Conservation (phyloP, 1,140 invertebrate genomes). For the Aradophagus sp. region DNA sequence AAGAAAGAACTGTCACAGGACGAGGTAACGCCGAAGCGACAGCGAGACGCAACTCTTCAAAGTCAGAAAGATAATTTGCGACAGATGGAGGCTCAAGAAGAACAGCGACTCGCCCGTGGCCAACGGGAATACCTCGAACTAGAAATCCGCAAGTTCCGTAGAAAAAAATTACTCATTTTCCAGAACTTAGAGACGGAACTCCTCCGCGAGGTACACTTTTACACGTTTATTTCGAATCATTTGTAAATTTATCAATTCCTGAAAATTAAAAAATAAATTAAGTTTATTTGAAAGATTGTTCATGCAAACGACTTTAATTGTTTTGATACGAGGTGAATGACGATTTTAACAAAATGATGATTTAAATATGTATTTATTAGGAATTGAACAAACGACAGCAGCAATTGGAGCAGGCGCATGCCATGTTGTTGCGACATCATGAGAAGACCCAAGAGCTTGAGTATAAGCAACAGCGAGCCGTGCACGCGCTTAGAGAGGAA, state of each 20-base stretch:
- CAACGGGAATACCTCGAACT: constrained; percentile 94
- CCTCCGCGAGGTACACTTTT: constrained; percentile 83
- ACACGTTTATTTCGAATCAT: too few relatives aligned
- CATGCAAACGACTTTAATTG: too few relatives aligned
- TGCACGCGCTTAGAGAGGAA: constrained; percentile 94
- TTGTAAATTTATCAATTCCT: too few relatives aligned
- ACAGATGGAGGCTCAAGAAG: constrained; percentile 92
- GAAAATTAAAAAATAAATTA: too few relatives aligned
- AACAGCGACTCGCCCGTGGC: constrained; percentile 87
- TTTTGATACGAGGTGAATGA: too few relatives aligned
- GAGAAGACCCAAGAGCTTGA: constrained; percentile 97
- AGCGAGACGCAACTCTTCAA: constrained; percentile 92
- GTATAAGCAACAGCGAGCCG: constrained; percentile 94
- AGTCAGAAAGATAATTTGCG: constrained; percentile 95
- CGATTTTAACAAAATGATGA: too few relatives aligned
- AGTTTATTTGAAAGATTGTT: too few relatives aligned
- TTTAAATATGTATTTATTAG: too few relatives aligned
- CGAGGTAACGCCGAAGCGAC: constrained; percentile 92
- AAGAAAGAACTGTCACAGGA: constrained; percentile 94
- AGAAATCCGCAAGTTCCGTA: constrained; percentile 93
- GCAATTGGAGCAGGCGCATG: constrained; percentile 95
- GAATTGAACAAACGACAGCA: constrained; percentile 95
- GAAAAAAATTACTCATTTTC: constrained; percentile 90
- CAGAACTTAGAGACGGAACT: constrained; percentile 94
- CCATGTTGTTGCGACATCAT: constrained; percentile 96